Evolutionary conservation across 2,797 vertebrate genomes (phyloP).

Genomic region (Pangasius krempfi): DNA sequence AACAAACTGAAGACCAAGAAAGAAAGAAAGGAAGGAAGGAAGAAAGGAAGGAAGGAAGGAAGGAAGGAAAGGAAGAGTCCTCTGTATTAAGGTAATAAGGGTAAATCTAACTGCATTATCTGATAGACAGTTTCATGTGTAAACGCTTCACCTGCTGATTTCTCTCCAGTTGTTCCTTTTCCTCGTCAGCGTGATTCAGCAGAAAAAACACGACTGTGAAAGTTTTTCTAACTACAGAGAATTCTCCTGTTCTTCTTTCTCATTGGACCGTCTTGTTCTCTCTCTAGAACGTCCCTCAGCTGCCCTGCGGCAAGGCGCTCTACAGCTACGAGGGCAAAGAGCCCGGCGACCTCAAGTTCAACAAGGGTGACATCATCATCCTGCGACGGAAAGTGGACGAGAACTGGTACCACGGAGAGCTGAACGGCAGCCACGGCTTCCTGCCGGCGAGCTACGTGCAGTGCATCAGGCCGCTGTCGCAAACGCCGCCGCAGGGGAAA

Average conservation of each 20-base stretch:
- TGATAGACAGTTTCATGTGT: not conserved
- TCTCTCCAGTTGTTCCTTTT: not conserved
- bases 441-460: constrained; percentile 95
- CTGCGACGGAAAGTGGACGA: constrained; percentile 92
- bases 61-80: not conserved
- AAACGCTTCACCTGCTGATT: not conserved
- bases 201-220: not conserved
- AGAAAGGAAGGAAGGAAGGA: not conserved
- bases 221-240: not conserved
- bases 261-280: not conserved
- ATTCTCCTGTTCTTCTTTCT: not conserved
- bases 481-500: constrained; percentile 93
- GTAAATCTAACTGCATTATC: not conserved
- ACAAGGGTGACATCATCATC: constrained; percentile 95
- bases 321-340: constrained; percentile 97
- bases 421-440: constrained; percentile 92
- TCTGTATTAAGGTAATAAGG: not conserved
- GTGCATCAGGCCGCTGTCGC: constrained; percentile 88
- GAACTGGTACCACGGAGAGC: constrained; percentile 96
- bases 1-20: not conserved
- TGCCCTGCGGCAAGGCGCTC: constrained; percentile 93
- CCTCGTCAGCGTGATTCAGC: not conserved
- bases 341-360: constrained; percentile 93
- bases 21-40: not conserved
- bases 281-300: constrained; percentile 84